These are phyloP conservation scores for Folsomia manolachei DNA, from an alignment of 2,888 invertebrate genomes.

Conservation along the genomic window DNA sequence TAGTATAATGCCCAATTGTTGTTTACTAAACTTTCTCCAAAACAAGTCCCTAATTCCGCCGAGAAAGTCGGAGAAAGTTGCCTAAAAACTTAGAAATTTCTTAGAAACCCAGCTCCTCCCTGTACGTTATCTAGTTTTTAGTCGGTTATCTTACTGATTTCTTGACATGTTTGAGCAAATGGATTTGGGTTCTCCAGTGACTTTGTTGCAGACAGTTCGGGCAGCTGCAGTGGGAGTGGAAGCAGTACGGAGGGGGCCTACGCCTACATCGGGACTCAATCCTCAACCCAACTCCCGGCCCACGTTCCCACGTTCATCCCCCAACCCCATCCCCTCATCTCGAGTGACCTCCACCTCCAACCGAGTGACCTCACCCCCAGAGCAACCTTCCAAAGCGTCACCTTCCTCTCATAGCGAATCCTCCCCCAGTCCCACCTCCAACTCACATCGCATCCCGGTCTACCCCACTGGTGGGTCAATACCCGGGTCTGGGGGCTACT, in stretches of 20 bases:
- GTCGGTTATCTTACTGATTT: too few species aligned
- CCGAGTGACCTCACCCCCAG: constrained; percentile 43
- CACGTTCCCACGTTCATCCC: constrained; percentile 50
- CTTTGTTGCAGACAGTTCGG: constrained; percentile 64
- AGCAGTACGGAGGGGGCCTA: constrained; percentile 51
- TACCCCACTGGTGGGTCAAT: constrained; percentile 19
- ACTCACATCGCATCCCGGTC: constrained; percentile 32
- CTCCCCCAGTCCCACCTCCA: constrained; percentile 52
- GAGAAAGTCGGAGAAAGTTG: neutral
- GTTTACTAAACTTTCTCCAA: neutral
- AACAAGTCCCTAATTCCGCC: too few species aligned
- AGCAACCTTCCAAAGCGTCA: constrained; percentile 51
- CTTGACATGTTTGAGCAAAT: too few species aligned
- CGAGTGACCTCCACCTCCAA: constrained; percentile 38
- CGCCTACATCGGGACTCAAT: constrained; percentile 39
- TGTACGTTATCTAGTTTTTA: too few species aligned
- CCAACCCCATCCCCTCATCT: constrained; percentile 47
- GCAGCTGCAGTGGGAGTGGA: constrained; percentile 54
- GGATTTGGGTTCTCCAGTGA: constrained; percentile 49
- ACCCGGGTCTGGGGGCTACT: constrained; percentile 2
- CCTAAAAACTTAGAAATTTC: too few species aligned
- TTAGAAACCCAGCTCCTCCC: too few species aligned
- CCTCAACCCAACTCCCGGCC: constrained; percentile 39
- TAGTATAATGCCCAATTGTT: too few species aligned
- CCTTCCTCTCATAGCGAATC: constrained; percentile 53